Base-by-base conservation (phyloP, 1,140 invertebrate genomes). In the Drosophila tsacasi region DNA sequence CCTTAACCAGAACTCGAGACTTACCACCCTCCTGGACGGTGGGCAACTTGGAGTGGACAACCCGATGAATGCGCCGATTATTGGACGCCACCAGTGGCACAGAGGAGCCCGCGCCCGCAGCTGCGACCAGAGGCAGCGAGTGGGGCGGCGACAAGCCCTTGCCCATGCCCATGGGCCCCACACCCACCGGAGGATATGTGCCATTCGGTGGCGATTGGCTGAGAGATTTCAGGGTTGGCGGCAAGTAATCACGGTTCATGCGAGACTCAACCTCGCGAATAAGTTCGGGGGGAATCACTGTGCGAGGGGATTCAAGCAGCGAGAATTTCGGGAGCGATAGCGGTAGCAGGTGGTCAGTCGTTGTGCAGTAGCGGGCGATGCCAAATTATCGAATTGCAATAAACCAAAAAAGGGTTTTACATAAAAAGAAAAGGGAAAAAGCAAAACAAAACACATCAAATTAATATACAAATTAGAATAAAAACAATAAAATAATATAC, bases 181-280 rank as follows among this genome's bases (percentile, higher is more conserved):
- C 62, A 25, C 66, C 78, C 54, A 83, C 61, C 6, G 58, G 75
- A 62, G 58, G 75, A 62, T 82, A 84, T 3, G 58, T 55, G 35
- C 74, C 77, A 66, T 81, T 92, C 13, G 91, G 91, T 19, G 91
- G 91, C 47, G 91, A 92, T 49, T 92, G 83, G 57, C 91, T 92
- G 15, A 92, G 82, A 21, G 86, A 79, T 82, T 93, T 93, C 44
- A 93, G 94, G 60, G 95, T 95, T 60, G 96, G 95, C 52, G 96
- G 96, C 57, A 96, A 93, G 91, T 97, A 96, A 92, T 96, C 95
- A 81, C 97, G 95, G 91, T 97, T 97, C 97, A 98, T 98, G 91
- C 97, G 95, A 91, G 96, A 96, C 94, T 97, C 97, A 68, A 97
- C 97, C 93, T 97, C 97, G 94, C 96, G 95, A 79, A 97, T 95